A percentile compares a stretch with the other conserved stretches of the same genome.
Evolutionary conservation across 2,888 invertebrate species (phyloP).

Genomic region (Pachymerium ferrugineum): DNA sequence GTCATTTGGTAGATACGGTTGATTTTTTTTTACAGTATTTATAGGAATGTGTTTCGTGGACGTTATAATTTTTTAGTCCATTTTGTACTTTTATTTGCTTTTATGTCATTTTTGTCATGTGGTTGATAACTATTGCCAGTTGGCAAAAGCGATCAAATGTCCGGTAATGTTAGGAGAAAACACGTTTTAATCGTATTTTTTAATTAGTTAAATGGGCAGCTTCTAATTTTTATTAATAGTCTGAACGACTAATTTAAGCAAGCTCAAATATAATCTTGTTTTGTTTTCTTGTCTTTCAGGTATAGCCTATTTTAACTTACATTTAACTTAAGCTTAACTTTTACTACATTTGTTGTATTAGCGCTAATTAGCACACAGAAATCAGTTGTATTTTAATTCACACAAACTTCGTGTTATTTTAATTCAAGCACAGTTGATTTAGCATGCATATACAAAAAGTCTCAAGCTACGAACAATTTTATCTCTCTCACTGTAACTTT

Average conservation of each 20-base stretch:
- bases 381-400: no score
- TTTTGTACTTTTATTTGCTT: neutral
- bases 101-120: neutral
- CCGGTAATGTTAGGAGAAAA: neutral
- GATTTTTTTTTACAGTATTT: neutral
- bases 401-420: no score
- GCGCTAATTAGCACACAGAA: no score
- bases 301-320: constrained; percentile 13
- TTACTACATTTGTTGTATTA: neutral
- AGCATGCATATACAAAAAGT: neutral
- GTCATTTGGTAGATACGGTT: neutral
- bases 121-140: neutral
- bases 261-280: no score
- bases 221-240: neutral
- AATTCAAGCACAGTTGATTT: no score
- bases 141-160: no score
- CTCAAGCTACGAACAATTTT: neutral
- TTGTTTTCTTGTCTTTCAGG: neutral
- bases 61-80: neutral
- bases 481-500: constrained; percentile 3
- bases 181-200: neutral
- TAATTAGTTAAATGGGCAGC: neutral
- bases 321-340: constrained; percentile 7
- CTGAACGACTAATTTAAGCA: neutral
- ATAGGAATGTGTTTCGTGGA: constrained; percentile 17